phyloP scores from a whole-genome alignment of 2,888 invertebrate genomes.

The Clanis bilineata region DNA sequence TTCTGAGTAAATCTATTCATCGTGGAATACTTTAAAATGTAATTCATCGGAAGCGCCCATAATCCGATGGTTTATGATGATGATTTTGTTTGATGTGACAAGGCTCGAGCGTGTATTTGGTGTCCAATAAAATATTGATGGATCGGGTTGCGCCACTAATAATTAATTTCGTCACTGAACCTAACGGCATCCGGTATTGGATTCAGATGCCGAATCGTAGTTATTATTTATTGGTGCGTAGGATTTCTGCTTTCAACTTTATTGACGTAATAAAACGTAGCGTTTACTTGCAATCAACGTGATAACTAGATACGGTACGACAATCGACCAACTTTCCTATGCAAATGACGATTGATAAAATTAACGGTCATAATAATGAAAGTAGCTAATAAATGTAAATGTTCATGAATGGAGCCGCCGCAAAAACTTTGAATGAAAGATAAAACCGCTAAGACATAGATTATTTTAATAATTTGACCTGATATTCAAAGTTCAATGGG shows the following conservation, averaged over 20 bases:
- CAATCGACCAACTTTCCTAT: slow-evolving; percentile 41
- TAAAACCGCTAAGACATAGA: slow-evolving; percentile 21
- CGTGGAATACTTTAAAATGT: slow-evolving; percentile 30
- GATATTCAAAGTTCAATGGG: slow-evolving; percentile 34
- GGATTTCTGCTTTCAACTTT: slow-evolving; percentile 51
- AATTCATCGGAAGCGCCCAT: slow-evolving; percentile 35
- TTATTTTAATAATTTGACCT: slow-evolving; percentile 30
- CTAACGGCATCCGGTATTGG: slow-evolving; percentile 49
- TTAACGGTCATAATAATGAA: slow-evolving; percentile 32
- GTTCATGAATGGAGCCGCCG: slow-evolving; percentile 28
- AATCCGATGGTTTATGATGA: slow-evolving; percentile 44
- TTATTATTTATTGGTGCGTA: slow-evolving; percentile 40
- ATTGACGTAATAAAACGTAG: slow-evolving; percentile 45
- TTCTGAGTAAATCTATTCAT: slow-evolving; percentile 31
- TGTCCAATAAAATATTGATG: slow-evolving; percentile 40
- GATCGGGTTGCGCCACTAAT: slow-evolving; percentile 36
- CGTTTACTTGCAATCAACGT: slow-evolving; percentile 34
- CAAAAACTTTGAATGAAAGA: slow-evolving; percentile 23
- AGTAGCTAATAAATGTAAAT: slow-evolving; percentile 27
- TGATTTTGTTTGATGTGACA: slow-evolving; percentile 40
- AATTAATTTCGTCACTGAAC: slow-evolving; percentile 42
- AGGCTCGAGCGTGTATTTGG: slow-evolving; percentile 36
- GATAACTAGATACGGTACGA: slow-evolving; percentile 28
- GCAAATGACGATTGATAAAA: slow-evolving; percentile 36
- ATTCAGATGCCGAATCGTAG: slow-evolving; percentile 33